Base-by-base conservation (phyloP, 2,113 vertebrate genomes). In the Saiga tatarica region DNA sequence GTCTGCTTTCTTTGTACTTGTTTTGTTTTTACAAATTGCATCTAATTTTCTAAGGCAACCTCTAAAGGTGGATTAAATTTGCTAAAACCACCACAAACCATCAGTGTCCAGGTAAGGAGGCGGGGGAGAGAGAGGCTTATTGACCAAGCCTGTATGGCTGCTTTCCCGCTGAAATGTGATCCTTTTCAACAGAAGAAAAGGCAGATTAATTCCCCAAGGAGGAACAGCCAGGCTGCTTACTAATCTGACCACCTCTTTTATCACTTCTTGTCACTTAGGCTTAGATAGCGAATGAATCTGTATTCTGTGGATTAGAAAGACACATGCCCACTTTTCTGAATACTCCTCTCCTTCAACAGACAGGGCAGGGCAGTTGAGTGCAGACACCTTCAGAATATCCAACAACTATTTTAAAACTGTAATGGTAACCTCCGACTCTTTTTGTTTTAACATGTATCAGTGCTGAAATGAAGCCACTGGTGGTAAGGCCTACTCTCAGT, bases 221-320 rank as follows among this genome's bases (percentile, higher is more conserved):
- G 95, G 45, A 88, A 42, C 3, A 81, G 52, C 33, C 64, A 78
- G 62, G 4, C 23, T n/a, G 30, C 9, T 92, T 60, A 89, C 78
- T 50, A 94, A 93, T 36, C 64, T 91, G 71, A 57, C 19, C 28
- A 19, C n/a, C 25, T 88, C 92, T 95, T 87, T 88, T 76, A 64
- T 26, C 50, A 28, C 13, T 76, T 33, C 62, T 47, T 87, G 14
- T 67, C 60, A 64, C 33, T 95, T 74, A 81, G 64, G 50, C 33
- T 76, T 87, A 59, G 23, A 33, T 83, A 8, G 47, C 47, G 85
- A 42, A 82, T 33, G 26, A 82, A 28, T 17, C 57, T 87, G 26
- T 74, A 19, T 78, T 96, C 87, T 86, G 30, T 88, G 67, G 74
- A 83, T 94, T 62, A 85, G 91, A 62, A 94, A 89, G 52, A 90